These are phyloP conservation scores for Alces alces DNA, from an alignment of 2,113 vertebrate genomes.

Conservation along the genomic window DNA sequence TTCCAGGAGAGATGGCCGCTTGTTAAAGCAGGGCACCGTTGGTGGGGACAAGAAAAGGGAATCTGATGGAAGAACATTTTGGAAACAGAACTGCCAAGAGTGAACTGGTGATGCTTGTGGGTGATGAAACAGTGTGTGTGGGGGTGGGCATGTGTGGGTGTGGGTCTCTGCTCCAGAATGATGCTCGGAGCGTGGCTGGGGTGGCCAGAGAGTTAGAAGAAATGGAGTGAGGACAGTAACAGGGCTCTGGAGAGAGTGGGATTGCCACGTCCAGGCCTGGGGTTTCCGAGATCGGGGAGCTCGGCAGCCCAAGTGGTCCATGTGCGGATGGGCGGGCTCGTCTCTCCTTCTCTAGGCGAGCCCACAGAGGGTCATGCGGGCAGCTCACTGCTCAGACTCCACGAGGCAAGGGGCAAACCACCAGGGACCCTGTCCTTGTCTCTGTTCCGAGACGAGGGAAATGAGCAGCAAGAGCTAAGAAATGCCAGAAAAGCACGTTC, in stretches of 20 bases:
- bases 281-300: accelerated
- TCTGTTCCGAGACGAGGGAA: background rate
- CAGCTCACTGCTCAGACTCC: background rate
- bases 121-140: accelerated
- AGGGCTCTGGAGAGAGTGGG: accelerated
- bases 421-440: no score
- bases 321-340: accelerated
- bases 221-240: accelerated
- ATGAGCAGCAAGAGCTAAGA: background rate
- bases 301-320: accelerated
- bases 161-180: background rate
- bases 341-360: background rate
- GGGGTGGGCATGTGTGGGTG: background rate
- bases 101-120: no score
- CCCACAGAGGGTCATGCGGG: background rate
- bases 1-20: background rate
- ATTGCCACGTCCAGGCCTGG: accelerated
- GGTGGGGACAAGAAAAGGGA: background rate
- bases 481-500: background rate
- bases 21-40: accelerated
- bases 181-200: no score
- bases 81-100: background rate
- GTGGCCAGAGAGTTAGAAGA: background rate
- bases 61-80: background rate
- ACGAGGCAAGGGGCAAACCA: no score